These are phyloP conservation scores for Ciconia stormi DNA, from an alignment of 2,113 vertebrate genomes.

Conservation along the genomic window DNA sequence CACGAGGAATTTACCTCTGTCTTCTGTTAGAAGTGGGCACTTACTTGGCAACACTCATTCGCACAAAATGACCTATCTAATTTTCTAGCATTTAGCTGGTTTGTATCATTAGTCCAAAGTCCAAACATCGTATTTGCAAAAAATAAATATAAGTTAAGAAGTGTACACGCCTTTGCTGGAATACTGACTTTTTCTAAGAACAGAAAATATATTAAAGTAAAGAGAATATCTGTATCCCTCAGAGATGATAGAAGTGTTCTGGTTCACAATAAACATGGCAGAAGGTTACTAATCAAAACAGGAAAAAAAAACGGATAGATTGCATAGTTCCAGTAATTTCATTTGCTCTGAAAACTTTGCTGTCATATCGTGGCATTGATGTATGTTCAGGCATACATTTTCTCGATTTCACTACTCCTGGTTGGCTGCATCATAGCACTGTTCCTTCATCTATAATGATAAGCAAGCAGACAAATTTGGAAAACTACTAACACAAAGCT, in stretches of 20 bases:
- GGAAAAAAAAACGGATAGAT: not conserved
- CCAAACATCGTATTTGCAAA: not conserved
- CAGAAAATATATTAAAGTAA: not conserved
- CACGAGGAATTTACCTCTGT: not conserved
- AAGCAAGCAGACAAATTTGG: not conserved
- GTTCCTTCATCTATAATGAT: not conserved
- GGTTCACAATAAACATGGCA: not conserved
- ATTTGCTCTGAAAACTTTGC: not conserved
- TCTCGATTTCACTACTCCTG: not conserved
- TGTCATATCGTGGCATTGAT: not conserved
- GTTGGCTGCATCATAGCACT: not conserved
- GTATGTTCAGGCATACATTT: not conserved
- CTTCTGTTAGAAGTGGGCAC: not conserved
- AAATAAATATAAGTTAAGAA: not conserved
- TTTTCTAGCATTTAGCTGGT: not conserved
- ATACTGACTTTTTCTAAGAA: not conserved
- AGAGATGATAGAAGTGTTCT: not conserved
- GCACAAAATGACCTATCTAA: not conserved
- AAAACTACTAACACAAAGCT: not conserved
- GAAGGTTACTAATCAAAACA: not conserved
- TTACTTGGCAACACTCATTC: not conserved
- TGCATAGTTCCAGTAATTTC: not conserved
- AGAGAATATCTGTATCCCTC: not conserved
- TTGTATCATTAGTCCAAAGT: not conserved
- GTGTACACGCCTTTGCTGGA: not conserved